Evolutionary conservation across 2,888 invertebrate genomes (phyloP).

Genomic region (Drosophila suboccidentalis): DNA sequence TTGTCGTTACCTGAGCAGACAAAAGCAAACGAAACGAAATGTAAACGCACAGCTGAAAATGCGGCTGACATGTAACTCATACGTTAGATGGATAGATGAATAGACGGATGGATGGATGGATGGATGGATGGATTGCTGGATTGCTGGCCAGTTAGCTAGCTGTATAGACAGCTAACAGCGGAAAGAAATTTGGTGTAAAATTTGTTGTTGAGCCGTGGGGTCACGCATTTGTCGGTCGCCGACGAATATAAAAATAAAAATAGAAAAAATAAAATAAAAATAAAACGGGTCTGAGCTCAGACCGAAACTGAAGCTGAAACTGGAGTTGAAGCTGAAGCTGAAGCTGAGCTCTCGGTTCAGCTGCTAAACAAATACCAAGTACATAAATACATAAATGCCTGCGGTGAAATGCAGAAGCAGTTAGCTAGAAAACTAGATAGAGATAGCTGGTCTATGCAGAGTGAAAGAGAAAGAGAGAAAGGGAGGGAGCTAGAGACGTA

Average conservation of each 20-base stretch:
- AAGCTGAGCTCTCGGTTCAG: slow-evolving; percentile 28
- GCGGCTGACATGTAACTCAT: slow-evolving; percentile 41
- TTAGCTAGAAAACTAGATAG: slow-evolving; percentile 20
- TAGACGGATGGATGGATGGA: slow-evolving; percentile 42
- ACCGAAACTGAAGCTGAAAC: slow-evolving; percentile 8
- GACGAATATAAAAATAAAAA: slow-evolving; percentile 21
- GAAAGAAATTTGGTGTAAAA: slow-evolving; percentile 70
- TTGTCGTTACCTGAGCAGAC: slow-evolving; percentile 51
- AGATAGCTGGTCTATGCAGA: slow-evolving; percentile 9
- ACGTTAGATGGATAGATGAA: slow-evolving; percentile 39
- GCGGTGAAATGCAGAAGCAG: slow-evolving; percentile 61
- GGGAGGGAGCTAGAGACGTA: neutral
- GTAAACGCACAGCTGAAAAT: slow-evolving; percentile 46
- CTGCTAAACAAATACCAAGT: slow-evolving; percentile 67
- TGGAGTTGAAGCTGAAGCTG: slow-evolving; percentile 18
- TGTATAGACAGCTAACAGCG: slow-evolving; percentile 46
- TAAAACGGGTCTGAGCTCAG: slow-evolving; percentile 29
- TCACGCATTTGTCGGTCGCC: slow-evolving; percentile 63
- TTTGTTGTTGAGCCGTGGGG: slow-evolving; percentile 61
- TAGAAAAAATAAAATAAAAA: slow-evolving; percentile 24
- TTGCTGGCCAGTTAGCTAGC: slow-evolving; percentile 24
- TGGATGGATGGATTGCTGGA: slow-evolving; percentile 22
- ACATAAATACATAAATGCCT: slow-evolving; percentile 52
- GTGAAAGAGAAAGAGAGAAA: slow-evolving; percentile 3
- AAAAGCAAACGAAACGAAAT: slow-evolving; percentile 57